phyloP scores from a whole-genome alignment of 2,888 invertebrate species.

The Xanthorhoe spadicearia region DNA sequence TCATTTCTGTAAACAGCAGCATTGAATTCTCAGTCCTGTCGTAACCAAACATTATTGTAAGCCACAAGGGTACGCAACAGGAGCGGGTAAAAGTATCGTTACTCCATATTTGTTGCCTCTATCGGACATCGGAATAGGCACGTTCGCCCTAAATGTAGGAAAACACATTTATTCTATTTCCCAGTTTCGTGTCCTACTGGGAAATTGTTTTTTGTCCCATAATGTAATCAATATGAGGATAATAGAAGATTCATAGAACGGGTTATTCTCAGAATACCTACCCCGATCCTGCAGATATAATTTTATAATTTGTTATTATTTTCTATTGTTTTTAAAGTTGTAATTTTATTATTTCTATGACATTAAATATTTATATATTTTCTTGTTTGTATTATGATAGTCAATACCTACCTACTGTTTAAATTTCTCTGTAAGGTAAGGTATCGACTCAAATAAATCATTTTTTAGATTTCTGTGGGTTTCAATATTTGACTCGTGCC shows the following conservation, averaged over 20 bases:
- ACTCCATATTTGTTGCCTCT: constrained; percentile 16
- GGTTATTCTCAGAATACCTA: too few species aligned
- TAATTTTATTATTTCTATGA: too few species aligned
- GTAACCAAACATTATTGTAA: constrained; percentile 3
- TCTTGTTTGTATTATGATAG: too few species aligned
- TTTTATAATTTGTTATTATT: too few species aligned
- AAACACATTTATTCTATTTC: constrained; percentile 16
- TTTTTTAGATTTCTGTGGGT: too few species aligned
- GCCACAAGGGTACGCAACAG: constrained; percentile 4
- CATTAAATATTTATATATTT: too few species aligned
- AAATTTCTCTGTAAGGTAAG: too few species aligned
- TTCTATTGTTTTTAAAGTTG: too few species aligned
- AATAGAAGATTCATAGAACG: not conserved
- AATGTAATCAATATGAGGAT: constrained; percentile 1
- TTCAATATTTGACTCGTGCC: too few species aligned
- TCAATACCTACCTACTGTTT: too few species aligned
- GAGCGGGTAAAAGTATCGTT: constrained; percentile 12
- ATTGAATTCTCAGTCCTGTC: not conserved
- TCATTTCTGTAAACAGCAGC: not conserved
- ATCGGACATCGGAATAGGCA: constrained; percentile 21
- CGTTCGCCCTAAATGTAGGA: constrained; percentile 14
- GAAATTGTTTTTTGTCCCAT: not conserved
- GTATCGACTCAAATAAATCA: too few species aligned
- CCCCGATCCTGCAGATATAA: too few species aligned
- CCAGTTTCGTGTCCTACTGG: constrained; percentile 2